phyloP scores from a whole-genome alignment of 1,140 invertebrate genomes.

The Zaprionus tsacasi region DNA sequence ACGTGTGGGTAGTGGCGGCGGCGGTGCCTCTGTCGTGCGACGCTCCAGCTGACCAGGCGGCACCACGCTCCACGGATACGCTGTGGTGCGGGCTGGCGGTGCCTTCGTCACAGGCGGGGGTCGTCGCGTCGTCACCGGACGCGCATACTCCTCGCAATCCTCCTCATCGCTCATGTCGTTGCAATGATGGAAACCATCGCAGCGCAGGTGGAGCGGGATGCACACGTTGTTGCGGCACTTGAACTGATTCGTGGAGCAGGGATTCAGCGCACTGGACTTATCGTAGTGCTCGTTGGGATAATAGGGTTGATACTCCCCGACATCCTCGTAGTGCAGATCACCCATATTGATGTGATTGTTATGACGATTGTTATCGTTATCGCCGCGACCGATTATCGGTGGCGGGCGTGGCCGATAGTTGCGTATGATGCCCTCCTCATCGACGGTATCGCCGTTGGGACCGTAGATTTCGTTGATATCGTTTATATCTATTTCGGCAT shows the following conservation, averaged over 20 bases:
- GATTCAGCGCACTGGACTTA: conserved; percentile 54
- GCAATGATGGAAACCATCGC: conserved; percentile 91
- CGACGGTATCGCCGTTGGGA: conserved; percentile 43
- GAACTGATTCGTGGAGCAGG: conserved; percentile 83
- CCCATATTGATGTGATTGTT: conserved; percentile 13
- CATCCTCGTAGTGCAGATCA: conserved; percentile 50
- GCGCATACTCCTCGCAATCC: conserved; percentile 84
- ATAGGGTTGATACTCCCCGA: conserved; percentile 53
- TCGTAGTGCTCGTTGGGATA: conserved; percentile 46
- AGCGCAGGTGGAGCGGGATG: conserved; percentile 88
- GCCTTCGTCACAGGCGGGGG: conserved; percentile 23
- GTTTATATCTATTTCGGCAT: conserved; percentile 33
- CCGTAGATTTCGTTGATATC: conserved; percentile 23
- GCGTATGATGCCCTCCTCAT: conserved; percentile 62
- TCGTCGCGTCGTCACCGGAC: conserved; percentile 15
- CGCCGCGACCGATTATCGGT: conserved; percentile 6
- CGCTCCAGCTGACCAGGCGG: conserved; percentile 21
- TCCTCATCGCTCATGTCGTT: conserved; percentile 90
- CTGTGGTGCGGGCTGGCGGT: conserved; percentile 5
- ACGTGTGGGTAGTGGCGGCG: neutral
- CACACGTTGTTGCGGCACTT: conserved; percentile 86
- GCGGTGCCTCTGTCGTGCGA: conserved; percentile 17
- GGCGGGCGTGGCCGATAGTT: conserved; percentile 41
- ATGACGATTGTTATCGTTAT: conserved; percentile 16
- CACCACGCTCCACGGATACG: conserved; percentile 4